Conservation (phyloP, 2,113 vertebrate genomes). For the Silurus asotus region DNA sequence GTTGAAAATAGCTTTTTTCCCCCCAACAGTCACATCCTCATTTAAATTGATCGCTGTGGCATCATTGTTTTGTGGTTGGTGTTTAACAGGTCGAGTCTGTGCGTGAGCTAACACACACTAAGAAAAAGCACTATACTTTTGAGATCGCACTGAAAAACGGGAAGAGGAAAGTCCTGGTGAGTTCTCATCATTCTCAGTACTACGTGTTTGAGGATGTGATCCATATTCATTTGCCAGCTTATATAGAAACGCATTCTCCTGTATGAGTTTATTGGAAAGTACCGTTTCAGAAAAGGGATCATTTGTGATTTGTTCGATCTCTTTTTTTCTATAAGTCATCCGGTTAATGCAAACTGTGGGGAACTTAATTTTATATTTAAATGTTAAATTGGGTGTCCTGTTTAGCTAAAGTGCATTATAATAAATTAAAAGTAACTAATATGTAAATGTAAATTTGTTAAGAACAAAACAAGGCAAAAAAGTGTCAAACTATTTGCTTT, state of each 20-base stretch:
- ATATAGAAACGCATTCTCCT: constrained; percentile 9
- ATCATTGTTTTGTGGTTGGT: background rate
- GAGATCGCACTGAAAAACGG: constrained; percentile 76
- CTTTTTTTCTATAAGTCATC: background rate
- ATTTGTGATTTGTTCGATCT: background rate
- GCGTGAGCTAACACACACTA: constrained; percentile 58
- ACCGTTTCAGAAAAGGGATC: background rate
- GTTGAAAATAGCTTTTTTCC: no score
- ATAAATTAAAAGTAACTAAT: no score
- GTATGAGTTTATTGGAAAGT: constrained; percentile 10
- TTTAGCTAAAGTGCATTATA: no score
- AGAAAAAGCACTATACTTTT: constrained; percentile 68
- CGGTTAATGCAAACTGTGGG: no score
- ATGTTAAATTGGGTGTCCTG: no score
- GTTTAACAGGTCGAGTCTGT: constrained; percentile 73
- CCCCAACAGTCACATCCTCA: background rate
- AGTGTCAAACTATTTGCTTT: no score
- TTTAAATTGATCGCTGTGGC: background rate
- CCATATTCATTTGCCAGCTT: background rate
- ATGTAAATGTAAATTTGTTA: no score
- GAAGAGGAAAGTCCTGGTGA: constrained; percentile 78
- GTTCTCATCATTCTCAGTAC: constrained; percentile 38
- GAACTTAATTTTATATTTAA: no score
- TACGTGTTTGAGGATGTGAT: constrained; percentile 40
- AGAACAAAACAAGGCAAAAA: no score